Percentiles rank a stretch among this genome's conserved stretches.
These are phyloP conservation scores for Charanyca ferruginea DNA, from an alignment of 2,888 invertebrate genomes.

Conservation along the genomic window DNA sequence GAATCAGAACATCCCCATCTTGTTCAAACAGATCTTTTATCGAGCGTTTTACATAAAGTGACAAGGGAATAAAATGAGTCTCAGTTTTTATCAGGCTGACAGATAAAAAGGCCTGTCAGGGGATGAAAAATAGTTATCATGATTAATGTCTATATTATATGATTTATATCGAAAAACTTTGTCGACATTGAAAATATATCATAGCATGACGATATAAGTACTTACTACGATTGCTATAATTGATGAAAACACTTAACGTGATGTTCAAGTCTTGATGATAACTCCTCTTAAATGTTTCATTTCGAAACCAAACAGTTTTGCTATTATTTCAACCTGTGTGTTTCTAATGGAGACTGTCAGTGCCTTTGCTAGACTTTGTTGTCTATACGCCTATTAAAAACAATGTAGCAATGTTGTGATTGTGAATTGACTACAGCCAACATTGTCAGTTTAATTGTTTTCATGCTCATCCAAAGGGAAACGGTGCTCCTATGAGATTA, in stretches of 20 bases:
- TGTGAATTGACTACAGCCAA: constrained; percentile 28
- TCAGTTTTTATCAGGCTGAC: constrained; percentile 51
- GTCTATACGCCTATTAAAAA: constrained; percentile 46
- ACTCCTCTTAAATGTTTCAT: constrained; percentile 23
- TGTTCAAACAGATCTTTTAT: constrained; percentile 43
- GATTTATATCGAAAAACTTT: constrained; percentile 43
- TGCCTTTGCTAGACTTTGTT: constrained; percentile 34
- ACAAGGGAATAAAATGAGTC: constrained; percentile 49
- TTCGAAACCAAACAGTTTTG: constrained; percentile 9
- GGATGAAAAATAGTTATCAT: constrained; percentile 51
- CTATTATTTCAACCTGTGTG: constrained; percentile 17
- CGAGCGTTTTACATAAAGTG: constrained; percentile 46
- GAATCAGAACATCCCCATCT: constrained; percentile 36
- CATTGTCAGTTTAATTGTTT: constrained; percentile 38
- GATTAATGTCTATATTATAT: constrained; percentile 48
- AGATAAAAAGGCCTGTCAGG: constrained; percentile 49
- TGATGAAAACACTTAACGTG: constrained; percentile 25
- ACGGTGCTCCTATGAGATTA: constrained; percentile 23
- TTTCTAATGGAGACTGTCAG: constrained; percentile 22
- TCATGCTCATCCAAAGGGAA: constrained; percentile 10
- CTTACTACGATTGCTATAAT: constrained; percentile 26
- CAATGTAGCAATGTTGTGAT: constrained; percentile 48
- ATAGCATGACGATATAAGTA: constrained; percentile 20
- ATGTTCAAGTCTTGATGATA: constrained; percentile 9
- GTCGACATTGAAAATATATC: constrained; percentile 21